Conservation (phyloP, 2,888 invertebrate genomes). For the Muscina levida region DNA sequence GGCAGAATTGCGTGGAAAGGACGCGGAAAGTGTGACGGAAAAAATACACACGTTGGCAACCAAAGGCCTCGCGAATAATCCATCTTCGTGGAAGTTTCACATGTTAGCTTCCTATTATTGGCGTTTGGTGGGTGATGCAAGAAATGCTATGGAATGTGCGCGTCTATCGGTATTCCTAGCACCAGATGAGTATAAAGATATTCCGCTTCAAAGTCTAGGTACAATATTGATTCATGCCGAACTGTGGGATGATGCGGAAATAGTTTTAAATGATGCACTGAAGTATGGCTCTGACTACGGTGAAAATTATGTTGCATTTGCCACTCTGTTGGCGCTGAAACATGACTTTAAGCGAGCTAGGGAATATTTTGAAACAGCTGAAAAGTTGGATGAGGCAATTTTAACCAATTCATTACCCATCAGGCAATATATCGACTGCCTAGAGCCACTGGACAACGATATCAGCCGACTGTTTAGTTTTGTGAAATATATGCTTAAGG, state of each 20-base stretch:
- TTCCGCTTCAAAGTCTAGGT: constrained; percentile 77
- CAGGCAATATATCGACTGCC: constrained; percentile 75
- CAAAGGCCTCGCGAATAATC: constrained; percentile 72
- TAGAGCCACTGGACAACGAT: constrained; percentile 67
- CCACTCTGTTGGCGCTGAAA: constrained; percentile 75
- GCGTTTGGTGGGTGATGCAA: constrained; percentile 77
- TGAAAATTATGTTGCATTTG: constrained; percentile 78
- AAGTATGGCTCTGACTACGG: constrained; percentile 76
- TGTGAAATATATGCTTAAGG: constrained; percentile 78
- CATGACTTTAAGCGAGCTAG: constrained; percentile 77
- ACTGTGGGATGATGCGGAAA: constrained; percentile 75
- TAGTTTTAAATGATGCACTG: constrained; percentile 75
- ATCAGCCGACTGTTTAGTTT: constrained; percentile 70
- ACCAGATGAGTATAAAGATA: constrained; percentile 74
- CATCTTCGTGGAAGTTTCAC: constrained; percentile 77
- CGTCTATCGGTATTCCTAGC: constrained; percentile 75
- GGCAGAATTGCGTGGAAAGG: constrained; percentile 50
- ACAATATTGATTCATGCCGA: constrained; percentile 77
- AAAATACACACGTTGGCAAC: constrained; percentile 70
- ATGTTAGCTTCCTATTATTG: constrained; percentile 78
- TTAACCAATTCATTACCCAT: constrained; percentile 74
- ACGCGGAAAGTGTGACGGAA: constrained; percentile 68
- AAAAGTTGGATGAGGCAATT: constrained; percentile 75
- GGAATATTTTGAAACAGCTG: constrained; percentile 75
- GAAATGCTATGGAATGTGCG: constrained; percentile 77